phyloP scores from a whole-genome alignment of 2,888 invertebrate species.

The Andrena camellia region DNA sequence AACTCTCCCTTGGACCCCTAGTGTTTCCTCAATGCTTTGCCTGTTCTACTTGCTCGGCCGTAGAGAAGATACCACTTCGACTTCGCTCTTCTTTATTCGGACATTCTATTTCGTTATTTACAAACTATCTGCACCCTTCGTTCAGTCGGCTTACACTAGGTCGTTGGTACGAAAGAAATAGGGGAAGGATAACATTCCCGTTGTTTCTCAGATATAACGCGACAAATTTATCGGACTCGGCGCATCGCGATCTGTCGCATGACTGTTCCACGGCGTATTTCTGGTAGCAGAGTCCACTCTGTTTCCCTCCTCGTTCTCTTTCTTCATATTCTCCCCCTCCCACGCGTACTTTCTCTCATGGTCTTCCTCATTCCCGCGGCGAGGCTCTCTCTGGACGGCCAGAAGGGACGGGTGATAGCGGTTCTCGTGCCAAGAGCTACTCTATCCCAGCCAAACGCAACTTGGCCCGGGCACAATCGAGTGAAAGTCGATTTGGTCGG shows the following conservation, averaged over 20 bases:
- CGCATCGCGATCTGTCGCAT: background rate
- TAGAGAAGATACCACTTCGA: constrained; percentile 17
- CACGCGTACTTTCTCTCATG: constrained; percentile 28
- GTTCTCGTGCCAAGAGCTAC: constrained; percentile 69
- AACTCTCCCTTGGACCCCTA: constrained; percentile 8
- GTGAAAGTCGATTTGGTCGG: constrained; percentile 60
- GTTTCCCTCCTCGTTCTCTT: constrained; percentile 46
- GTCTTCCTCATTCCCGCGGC: constrained; percentile 53
- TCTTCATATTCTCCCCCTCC: constrained; percentile 20
- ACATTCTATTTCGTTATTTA: constrained; percentile 5
- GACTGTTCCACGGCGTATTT: constrained; percentile 57
- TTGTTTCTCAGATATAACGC: too few relatives aligned
- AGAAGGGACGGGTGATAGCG: constrained; percentile 45
- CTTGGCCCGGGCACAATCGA: constrained; percentile 69
- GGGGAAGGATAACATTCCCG: too few relatives aligned
- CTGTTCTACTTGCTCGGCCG: background rate
- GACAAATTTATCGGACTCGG: too few relatives aligned
- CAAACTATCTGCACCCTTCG: background rate
- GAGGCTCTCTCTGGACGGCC: constrained; percentile 26
- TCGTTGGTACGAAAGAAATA: background rate
- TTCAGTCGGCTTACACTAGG: background rate
- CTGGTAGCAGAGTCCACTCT: constrained; percentile 43
- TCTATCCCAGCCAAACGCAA: constrained; percentile 61
- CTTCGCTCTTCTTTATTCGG: background rate
- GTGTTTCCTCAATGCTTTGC: background rate